phyloP scores from a whole-genome alignment of 1,140 invertebrate species.

The Platorchestia sp. region DNA sequence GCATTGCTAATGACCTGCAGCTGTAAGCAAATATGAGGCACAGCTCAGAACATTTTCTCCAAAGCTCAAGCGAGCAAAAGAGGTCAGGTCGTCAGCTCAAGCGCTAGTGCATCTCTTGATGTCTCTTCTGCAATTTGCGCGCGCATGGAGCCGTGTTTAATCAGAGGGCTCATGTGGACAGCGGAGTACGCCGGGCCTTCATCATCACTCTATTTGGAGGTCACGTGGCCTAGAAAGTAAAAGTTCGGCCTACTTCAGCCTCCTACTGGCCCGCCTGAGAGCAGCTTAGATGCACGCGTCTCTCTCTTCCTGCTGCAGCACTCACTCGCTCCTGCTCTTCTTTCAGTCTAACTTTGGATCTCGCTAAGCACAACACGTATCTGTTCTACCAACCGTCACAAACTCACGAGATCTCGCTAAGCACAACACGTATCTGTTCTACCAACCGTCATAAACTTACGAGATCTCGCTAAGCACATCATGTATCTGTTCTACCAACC shows the following conservation, averaged over 20 bases:
- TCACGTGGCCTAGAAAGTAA: constrained; percentile 51
- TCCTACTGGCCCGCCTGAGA: neutral
- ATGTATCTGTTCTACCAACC: neutral
- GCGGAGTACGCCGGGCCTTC: neutral
- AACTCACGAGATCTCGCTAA: neutral
- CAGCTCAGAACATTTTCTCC: neutral
- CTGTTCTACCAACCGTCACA: neutral
- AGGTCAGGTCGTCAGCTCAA: neutral
- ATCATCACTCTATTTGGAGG: constrained; percentile 32
- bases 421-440: neutral
- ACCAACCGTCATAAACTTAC: neutral
- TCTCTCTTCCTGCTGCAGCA: neutral
- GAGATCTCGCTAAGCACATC: neutral
- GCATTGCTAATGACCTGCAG: neutral
- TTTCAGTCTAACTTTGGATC: neutral
- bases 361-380: neutral
- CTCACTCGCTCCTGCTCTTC: neutral
- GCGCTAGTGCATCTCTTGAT: neutral
- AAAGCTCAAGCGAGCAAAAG: neutral
- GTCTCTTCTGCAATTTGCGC: neutral
- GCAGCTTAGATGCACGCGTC: neutral
- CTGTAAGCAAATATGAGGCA: neutral
- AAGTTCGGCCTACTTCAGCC: constrained; percentile 38
- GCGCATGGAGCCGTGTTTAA: neutral
- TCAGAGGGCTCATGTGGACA: neutral